Evolutionary conservation across 2,113 vertebrate species (phyloP).

Genomic region (Thomomys bottae): DNA sequence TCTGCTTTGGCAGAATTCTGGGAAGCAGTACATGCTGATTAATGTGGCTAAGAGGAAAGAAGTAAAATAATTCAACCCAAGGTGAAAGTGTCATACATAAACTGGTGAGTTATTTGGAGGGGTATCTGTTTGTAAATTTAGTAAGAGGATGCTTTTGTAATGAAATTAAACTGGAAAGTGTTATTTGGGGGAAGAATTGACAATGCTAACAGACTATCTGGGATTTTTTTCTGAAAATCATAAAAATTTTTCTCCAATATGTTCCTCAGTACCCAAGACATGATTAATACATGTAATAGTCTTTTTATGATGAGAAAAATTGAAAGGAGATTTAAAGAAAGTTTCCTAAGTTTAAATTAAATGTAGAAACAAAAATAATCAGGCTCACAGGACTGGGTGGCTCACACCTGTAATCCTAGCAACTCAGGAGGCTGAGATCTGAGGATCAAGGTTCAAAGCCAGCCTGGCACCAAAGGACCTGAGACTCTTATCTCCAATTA

Average conservation of each 20-base stretch:
- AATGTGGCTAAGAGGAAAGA: neutral
- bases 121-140: neutral
- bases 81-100: neutral
- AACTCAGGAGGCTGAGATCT: no score
- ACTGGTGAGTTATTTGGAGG: neutral
- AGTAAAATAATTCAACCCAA: neutral
- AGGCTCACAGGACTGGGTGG: no score
- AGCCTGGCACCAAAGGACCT: no score
- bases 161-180: neutral
- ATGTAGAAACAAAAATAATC: neutral
- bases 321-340: neutral
- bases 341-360: conserved; percentile 5
- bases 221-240: neutral
- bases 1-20: neutral
- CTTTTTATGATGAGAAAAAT: neutral
- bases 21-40: neutral
- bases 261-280: neutral
- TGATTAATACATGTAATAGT: neutral
- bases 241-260: neutral
- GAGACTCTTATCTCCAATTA: no score
- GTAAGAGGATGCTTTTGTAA: neutral
- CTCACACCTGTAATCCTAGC: no score
- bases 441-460: no score
- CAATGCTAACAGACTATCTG: neutral
- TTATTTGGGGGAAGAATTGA: neutral